phyloP scores from a whole-genome alignment of 2,797 vertebrate genomes.

The Etheostoma perlongum region DNA sequence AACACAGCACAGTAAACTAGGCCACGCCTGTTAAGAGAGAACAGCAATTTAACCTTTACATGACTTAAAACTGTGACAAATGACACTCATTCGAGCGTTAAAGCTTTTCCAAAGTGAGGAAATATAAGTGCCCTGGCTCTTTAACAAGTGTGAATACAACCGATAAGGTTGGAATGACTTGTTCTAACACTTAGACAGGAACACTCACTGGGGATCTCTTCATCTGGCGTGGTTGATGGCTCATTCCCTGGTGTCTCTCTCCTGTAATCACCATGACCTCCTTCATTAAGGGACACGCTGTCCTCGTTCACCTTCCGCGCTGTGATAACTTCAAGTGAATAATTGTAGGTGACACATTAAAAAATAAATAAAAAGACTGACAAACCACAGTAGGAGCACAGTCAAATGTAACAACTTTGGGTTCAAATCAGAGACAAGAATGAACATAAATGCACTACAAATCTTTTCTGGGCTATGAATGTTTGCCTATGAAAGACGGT shows the following conservation, averaged over 20 bases:
- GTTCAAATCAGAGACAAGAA: background rate
- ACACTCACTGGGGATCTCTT: slow-evolving; percentile 11
- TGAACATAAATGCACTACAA: background rate
- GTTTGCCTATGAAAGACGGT: background rate
- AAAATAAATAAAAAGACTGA: background rate
- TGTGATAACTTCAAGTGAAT: background rate
- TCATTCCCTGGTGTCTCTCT: background rate
- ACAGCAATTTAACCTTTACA: background rate
- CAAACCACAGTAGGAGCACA: background rate
- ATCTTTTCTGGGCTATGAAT: background rate
- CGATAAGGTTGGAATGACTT: background rate
- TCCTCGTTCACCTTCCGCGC: background rate
- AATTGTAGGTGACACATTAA: background rate
- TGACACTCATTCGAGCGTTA: background rate
- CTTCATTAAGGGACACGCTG: background rate
- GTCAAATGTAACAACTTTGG: background rate
- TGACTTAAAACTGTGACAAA: background rate
- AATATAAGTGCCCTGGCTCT: background rate
- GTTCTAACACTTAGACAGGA: background rate
- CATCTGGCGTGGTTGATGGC: accelerated
- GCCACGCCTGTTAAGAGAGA: background rate
- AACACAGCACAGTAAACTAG: too few relatives aligned
- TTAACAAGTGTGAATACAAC: background rate
- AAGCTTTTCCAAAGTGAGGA: background rate
- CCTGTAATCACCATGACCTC: slow-evolving; percentile 6